Evolutionary conservation across 2,113 vertebrate species (phyloP).

Genomic region (Lethenteron reissneri): DNA sequence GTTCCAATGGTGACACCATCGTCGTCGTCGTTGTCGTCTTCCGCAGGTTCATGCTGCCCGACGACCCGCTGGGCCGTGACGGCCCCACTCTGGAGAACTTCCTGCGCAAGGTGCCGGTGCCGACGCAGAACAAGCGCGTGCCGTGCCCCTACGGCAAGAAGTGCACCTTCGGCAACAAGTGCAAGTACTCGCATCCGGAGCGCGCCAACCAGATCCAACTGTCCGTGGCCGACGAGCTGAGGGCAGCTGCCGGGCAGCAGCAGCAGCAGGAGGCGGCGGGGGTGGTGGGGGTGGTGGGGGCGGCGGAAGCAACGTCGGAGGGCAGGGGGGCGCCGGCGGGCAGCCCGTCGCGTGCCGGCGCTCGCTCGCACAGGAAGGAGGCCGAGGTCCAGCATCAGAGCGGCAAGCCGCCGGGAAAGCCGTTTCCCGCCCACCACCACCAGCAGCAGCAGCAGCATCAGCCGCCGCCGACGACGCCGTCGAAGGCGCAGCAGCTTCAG

Average conservation of each 20-base stretch:
- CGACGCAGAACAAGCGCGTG: slow-evolving; percentile 44
- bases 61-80: slow-evolving; percentile 75
- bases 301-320: neutral
- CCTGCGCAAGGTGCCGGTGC: slow-evolving; percentile 52
- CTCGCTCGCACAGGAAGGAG: neutral
- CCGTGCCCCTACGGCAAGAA: slow-evolving; percentile 94
- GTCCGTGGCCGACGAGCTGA: slow-evolving; percentile 86
- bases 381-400: neutral
- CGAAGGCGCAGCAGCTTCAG: too few relatives aligned
- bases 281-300: neutral
- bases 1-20: too few relatives aligned
- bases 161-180: slow-evolving; percentile 98
- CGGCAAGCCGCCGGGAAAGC: neutral
- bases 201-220: slow-evolving; percentile 76
- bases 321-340: neutral
- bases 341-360: neutral
- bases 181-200: slow-evolving; percentile 98
- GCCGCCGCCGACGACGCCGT: neutral
- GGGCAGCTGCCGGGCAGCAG: slow-evolving; percentile 65
- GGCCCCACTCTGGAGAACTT: slow-evolving; percentile 85
- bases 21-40: neutral
- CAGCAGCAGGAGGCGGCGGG: neutral
- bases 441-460: neutral
- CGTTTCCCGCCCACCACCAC: neutral
- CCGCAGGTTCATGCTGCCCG: slow-evolving; percentile 81